These are phyloP conservation scores for Helogale parvula DNA, from an alignment of 2,113 vertebrate genomes.

Conservation along the genomic window DNA sequence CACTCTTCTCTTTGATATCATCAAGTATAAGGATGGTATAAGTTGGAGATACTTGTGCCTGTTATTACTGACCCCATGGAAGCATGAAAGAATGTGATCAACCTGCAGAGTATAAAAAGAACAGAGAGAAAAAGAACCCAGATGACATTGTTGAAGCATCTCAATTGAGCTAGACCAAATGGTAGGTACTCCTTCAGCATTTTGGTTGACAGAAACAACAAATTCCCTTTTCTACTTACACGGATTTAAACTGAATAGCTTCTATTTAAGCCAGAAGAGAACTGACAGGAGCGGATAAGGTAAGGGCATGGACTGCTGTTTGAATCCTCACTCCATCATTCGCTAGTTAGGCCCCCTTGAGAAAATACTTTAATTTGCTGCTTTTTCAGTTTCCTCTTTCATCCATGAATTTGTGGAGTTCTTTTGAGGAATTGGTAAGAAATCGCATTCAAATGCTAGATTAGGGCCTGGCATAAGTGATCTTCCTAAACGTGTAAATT, in stretches of 20 bases:
- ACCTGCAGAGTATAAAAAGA: not conserved
- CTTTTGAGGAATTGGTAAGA: not conserved
- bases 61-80: not conserved
- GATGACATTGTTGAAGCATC: not conserved
- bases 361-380: not conserved
- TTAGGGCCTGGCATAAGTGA: not conserved
- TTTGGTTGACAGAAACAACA: not conserved
- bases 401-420: not conserved
- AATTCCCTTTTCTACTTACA: not conserved
- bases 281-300: not conserved
- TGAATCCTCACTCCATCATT: not conserved
- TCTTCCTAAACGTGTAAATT: not conserved
- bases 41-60: not conserved
- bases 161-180: not conserved
- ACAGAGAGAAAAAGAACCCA: not conserved
- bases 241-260: not conserved
- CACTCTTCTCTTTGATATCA: not conserved
- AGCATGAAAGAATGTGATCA: not conserved
- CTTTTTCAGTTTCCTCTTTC: not conserved
- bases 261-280: not conserved
- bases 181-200: not conserved
- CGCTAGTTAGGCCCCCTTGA: not conserved
- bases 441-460: not conserved
- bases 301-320: not conserved
- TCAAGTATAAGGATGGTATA: not conserved